Conservation (phyloP, 2,888 invertebrate species). For the Pachycephus smyrnensis region DNA sequence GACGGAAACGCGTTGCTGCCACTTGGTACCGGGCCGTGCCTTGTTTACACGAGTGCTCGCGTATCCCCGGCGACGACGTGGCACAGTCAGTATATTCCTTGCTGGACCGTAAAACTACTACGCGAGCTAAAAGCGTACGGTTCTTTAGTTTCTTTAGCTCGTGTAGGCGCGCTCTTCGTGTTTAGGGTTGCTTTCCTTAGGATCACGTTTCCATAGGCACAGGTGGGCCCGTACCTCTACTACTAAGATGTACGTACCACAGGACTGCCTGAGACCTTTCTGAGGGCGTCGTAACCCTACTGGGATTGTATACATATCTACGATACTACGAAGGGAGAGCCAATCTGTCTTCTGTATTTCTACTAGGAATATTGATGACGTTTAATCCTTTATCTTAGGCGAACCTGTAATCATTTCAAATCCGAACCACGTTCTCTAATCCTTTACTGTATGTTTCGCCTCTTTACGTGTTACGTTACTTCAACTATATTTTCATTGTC, state of each 20-base stretch:
- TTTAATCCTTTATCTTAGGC: too few relatives aligned
- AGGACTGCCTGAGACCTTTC: not conserved
- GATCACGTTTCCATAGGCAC: not conserved
- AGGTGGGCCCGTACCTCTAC: not conserved
- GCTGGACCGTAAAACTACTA: not conserved
- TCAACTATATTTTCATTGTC: too few relatives aligned
- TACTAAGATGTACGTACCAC: not conserved
- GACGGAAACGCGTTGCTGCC: slow-evolving; percentile 30
- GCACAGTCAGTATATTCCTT: not conserved
- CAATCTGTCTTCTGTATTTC: too few relatives aligned
- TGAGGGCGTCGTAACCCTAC: too few relatives aligned
- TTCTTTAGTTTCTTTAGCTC: not conserved
- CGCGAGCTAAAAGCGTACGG: not conserved
- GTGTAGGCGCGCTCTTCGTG: not conserved
- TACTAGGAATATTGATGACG: too few relatives aligned
- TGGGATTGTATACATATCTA: too few relatives aligned
- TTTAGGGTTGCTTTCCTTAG: not conserved
- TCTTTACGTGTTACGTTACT: too few relatives aligned
- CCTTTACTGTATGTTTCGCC: too few relatives aligned
- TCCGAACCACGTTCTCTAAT: too few relatives aligned
- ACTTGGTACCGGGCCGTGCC: slow-evolving; percentile 28
- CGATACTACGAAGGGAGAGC: too few relatives aligned
- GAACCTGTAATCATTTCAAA: too few relatives aligned
- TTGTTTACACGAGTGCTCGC: slow-evolving; percentile 36
- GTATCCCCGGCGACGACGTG: not conserved